Conservation (phyloP, 2,113 vertebrate genomes). For the Eurypyga helias region DNA sequence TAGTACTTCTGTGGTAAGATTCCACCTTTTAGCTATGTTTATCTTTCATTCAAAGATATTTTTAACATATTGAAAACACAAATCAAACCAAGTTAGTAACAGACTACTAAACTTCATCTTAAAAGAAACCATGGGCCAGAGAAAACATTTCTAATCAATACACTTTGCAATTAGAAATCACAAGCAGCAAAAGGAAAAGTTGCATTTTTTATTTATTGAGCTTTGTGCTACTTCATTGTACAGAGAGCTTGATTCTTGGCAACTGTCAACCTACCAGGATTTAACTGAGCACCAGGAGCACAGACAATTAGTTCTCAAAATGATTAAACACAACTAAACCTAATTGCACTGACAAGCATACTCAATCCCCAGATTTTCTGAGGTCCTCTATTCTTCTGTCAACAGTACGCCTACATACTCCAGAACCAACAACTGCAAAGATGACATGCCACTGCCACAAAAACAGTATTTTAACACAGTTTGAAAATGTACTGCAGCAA, state of each 20-base stretch:
- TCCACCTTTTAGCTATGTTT: not conserved
- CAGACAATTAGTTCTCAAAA: constrained; percentile 10
- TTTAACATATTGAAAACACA: not conserved
- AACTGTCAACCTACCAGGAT: not conserved
- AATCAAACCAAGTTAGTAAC: not conserved
- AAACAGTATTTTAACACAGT: constrained; percentile 42
- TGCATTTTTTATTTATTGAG: not conserved
- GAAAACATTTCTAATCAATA: not conserved
- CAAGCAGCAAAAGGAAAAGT: not conserved
- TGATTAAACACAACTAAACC: constrained; percentile 19
- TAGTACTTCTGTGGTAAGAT: not conserved
- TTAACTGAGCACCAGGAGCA: constrained; percentile 12
- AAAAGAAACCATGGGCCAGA: not conserved
- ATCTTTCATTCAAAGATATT: not conserved
- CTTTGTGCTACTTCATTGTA: not conserved
- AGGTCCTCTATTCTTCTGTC: constrained; percentile 48
- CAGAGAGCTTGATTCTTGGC: not conserved
- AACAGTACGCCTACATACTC: constrained; percentile 52
- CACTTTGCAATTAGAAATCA: not conserved
- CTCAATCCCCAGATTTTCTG: constrained; percentile 28
- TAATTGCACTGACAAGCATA: constrained; percentile 4
- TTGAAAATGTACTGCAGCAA: not conserved
- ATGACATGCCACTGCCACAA: constrained; percentile 17
- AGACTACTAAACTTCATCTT: not conserved
- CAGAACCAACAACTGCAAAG: constrained; percentile 58